Conservation (phyloP, 2,797 vertebrate species). For the Pempheris klunzingeri region DNA sequence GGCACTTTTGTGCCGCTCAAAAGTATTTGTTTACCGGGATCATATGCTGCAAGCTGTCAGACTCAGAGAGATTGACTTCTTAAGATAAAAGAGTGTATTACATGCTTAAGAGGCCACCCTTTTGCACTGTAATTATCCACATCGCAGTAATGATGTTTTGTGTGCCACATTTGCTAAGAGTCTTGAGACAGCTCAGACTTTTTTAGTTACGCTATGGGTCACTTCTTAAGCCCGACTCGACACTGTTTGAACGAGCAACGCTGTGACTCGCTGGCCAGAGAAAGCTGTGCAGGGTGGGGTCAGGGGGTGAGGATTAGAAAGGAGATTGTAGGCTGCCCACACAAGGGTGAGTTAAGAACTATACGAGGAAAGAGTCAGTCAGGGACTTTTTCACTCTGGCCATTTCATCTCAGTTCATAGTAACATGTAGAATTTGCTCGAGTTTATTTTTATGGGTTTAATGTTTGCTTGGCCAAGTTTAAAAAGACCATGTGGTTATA, state of each 20-base stretch:
- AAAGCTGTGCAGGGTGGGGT: conserved; percentile 76
- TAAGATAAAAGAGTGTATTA: conserved; percentile 95
- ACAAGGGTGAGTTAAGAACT: conserved; percentile 47
- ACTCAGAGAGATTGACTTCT: conserved; percentile 90
- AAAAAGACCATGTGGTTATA: conserved; percentile 13
- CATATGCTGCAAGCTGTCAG: conserved; percentile 96
- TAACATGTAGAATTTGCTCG: conserved; percentile 28
- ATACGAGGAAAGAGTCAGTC: conserved; percentile 41
- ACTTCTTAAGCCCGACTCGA: conserved; percentile 79
- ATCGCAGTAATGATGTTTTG: conserved; percentile 89
- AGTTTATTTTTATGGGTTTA: conserved; percentile 36
- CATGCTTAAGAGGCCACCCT: conserved; percentile 88
- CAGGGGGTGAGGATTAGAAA: conserved; percentile 77
- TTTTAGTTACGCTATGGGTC: conserved; percentile 85
- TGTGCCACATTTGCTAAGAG: conserved; percentile 86
- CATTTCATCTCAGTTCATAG: conserved; percentile 44
- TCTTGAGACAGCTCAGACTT: conserved; percentile 87
- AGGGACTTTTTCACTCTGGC: conserved; percentile 35
- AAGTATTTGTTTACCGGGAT: conserved; percentile 99
- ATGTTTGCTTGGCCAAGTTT: conserved; percentile 34
- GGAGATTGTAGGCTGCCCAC: conserved; percentile 66
- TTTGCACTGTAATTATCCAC: conserved; percentile 91
- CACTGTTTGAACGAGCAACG: conserved; percentile 60
- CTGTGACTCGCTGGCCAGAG: conserved; percentile 75
- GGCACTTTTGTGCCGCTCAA: conserved; percentile 93